Base-by-base conservation (phyloP, 2,888 invertebrate species). In the Drymonia ruficornis region DNA sequence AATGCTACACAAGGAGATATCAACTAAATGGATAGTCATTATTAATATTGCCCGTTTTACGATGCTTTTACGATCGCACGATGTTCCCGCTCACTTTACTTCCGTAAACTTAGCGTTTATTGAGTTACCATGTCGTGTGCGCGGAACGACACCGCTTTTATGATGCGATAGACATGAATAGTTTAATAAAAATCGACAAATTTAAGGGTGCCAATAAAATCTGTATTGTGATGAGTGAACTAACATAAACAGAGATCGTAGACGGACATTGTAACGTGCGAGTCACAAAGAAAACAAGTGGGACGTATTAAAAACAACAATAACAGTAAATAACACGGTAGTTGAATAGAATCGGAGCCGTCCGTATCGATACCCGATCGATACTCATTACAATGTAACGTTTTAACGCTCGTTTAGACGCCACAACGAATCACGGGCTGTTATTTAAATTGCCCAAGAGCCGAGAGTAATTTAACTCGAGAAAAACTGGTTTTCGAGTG, bases 381-480 rank as follows among this genome's bases (percentile, higher is more conserved):
- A 73, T 76, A 69, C 62, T 74, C 75, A 75, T 80, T 83, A 83
- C 84, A 80, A 78, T 75, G 78, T 80, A 80, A 76, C 70, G 72
- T 80, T 80, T 80, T 79, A 76, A 75, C 76, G 76, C 80, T 78
- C 78, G 72, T 73, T 74, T 76, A 76, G 76, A 80, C 76, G 74
- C 78, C 72, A 72, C 78, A 72, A 78, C 79, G 78, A 81, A 83
- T 84, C 83, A 74, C 79, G 56, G 73, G 73, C 73, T 74, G 81
- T 83, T 84, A 85, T 83, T 85, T 83, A 84, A 86, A 87, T 86
- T 78, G 83, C 74, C 75, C 74, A 74, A 80, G 76, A 78, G 59
- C 73, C 72, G 70, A 70, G 76, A 76, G 81, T 83, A 80, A 83
- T 81, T 84, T 80, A 77, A 73, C 75, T 65, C 65, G 58, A 74